Evolutionary conservation across 2,797 vertebrate genomes (phyloP), one percentile per base, ranked within the genome.

Genomic region (Carcharodon carcharias): DNA sequence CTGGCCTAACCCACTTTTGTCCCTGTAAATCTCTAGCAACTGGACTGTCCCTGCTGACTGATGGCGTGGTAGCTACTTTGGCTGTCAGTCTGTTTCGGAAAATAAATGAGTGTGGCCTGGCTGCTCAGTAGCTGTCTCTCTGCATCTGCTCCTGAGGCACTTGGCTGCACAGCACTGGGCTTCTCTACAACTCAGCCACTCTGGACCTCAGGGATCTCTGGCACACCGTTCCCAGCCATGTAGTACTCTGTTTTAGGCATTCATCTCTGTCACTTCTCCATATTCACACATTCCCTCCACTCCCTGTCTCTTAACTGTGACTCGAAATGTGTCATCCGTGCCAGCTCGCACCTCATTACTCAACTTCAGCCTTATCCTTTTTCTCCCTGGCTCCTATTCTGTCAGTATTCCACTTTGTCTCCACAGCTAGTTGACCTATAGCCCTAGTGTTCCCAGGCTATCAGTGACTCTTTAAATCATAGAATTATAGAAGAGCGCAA

Each of bases 201-300:
- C 21, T 40, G 6, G 21, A 61, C 91, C 91, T 65, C 61, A 40
- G 91, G 61, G 35, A 67, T 65, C 61, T 8, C 16, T 65, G n/a
- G 21, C 9, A 23, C 40, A 26, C 91, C n/a, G 23, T 93, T 65
- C n/a, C 61, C 61, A 45, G 61, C 61, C 61, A 11, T 93, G 91
- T 65, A 26, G n/a, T 35, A 23, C 18, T 93, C 18, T 93, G 91
- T 26, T 93, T 26, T 45, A 85, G 58, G 21, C 61, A 93, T 93
- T 45, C 61, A 65, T 65, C 91, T 93, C 91, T 93, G 61, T 93
- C 91, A 93, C 91, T 65, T 93, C 5, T 85, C 18, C 21, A 50
- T 50, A 85, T 50, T 21, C 61, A 65, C n/a, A 9, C 40, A 40
- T 40, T 8, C n/a, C 63, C 91, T 61, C 31, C 61, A 23, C 61